Evolutionary conservation across 2,797 vertebrate genomes (phyloP).

Genomic region (Discoglossus pictus): DNA sequence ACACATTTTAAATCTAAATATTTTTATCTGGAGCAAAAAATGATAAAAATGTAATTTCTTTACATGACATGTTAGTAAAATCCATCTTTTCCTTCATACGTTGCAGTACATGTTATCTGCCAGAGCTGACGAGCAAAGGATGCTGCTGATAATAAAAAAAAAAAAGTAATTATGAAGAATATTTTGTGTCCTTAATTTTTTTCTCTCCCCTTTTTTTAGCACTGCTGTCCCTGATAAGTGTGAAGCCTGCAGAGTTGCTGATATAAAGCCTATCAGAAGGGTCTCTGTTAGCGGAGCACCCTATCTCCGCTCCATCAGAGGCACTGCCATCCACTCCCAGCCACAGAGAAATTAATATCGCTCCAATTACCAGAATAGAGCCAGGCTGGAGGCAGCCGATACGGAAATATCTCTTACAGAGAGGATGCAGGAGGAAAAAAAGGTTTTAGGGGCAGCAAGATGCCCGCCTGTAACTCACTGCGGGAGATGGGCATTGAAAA

Average conservation of each 20-base stretch:
- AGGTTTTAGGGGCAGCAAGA: conserved; percentile 2
- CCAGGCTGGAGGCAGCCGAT: conserved; percentile 80
- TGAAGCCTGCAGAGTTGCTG: conserved; percentile 85
- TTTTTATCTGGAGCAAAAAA: neutral
- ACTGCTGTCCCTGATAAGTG: conserved; percentile 91
- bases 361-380: conserved; percentile 85
- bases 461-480: neutral
- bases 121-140: conserved; percentile 61
- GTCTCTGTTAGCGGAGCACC: conserved; percentile 76
- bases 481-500: conserved; percentile 7
- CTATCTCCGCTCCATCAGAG: conserved; percentile 81
- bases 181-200: conserved; percentile 89
- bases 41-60: conserved; percentile 30
- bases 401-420: conserved; percentile 81
- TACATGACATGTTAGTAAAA: neutral
- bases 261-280: conserved; percentile 86
- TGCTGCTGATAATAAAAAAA: conserved; percentile 75
- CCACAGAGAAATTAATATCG: conserved; percentile 84
- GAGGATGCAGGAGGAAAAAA: conserved; percentile 64
- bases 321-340: conserved; percentile 80
- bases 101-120: conserved; percentile 52
- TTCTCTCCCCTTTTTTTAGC: conserved; percentile 67
- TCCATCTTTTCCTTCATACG: neutral
- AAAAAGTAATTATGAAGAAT: conserved; percentile 83
- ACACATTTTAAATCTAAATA: too few relatives aligned